Conservation (phyloP, 1,140 invertebrate genomes). For the Cecropterus lyciades region DNA sequence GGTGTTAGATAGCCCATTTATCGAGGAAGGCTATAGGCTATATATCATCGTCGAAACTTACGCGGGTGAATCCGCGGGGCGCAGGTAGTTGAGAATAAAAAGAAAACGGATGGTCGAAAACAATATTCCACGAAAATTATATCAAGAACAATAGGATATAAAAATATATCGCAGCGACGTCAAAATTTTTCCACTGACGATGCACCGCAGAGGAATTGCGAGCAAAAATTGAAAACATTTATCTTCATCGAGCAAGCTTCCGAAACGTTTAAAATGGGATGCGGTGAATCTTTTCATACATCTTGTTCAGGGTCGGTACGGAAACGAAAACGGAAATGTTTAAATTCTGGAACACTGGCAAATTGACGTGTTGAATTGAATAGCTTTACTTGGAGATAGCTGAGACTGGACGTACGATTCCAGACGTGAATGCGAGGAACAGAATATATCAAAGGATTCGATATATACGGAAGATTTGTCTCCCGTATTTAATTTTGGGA, state of each 20-base stretch:
- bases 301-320: slow-evolving; percentile 2
- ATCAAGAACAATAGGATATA: no score
- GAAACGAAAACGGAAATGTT: slow-evolving; percentile 42
- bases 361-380: slow-evolving; percentile 57
- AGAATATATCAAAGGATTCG: background rate
- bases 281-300: slow-evolving; percentile 3
- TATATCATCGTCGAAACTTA: no score
- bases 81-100: no score
- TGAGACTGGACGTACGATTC: slow-evolving; percentile 14
- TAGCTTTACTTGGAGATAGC: slow-evolving; percentile 43
- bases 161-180: no score
- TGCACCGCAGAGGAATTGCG: background rate
- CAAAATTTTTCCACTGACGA: slow-evolving; percentile 4
- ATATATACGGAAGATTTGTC: no score
- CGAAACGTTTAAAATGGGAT: slow-evolving; percentile 13
- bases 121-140: no score
- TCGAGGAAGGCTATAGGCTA: no score
- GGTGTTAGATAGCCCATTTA: no score
- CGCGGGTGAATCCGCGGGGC: no score
- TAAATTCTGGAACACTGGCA: slow-evolving; percentile 41
- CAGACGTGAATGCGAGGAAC: background rate
- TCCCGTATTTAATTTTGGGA: no score
- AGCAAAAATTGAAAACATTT: slow-evolving; percentile 16
- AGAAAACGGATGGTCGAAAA: no score
- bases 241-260: background rate